Conservation (phyloP, 2,113 vertebrate genomes). For the Glaucomys volans region DNA sequence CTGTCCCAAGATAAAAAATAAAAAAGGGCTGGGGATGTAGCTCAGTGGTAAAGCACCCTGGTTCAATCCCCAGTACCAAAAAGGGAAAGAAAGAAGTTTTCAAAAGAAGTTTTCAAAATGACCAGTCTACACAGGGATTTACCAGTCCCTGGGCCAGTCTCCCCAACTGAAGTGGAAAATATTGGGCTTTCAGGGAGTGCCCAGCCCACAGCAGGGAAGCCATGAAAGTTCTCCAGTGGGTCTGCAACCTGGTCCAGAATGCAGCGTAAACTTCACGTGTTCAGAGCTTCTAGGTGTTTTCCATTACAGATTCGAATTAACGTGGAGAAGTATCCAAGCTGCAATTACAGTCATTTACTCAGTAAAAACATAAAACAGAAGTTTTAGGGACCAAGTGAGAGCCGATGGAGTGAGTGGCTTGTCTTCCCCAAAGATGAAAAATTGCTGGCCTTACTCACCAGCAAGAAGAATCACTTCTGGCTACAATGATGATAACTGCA, state of each 20-base stretch:
- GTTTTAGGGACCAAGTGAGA: background rate
- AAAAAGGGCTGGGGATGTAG: no score
- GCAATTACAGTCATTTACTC: background rate
- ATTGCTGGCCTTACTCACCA: background rate
- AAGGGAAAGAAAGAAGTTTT: no score
- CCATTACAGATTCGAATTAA: background rate
- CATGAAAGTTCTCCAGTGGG: background rate
- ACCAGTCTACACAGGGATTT: background rate
- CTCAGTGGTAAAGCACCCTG: no score
- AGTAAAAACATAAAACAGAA: background rate
- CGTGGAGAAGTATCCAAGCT: background rate
- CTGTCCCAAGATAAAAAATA: no score
- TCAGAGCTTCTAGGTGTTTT: conserved; percentile 31
- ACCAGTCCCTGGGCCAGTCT: background rate
- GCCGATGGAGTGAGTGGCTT: background rate
- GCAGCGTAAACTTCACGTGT: background rate
- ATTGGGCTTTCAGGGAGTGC: background rate
- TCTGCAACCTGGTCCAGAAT: background rate
- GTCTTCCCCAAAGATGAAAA: conserved; percentile 27
- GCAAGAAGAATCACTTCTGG: background rate
- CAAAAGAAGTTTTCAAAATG: conserved; percentile 8
- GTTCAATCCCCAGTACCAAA: no score
- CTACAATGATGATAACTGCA: background rate
- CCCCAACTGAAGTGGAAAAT: background rate
- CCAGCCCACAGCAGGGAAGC: background rate